Evolutionary conservation across 2,797 vertebrate species (phyloP), one percentile per base, ranked within the genome.

Genomic region (Acrossocheilus fasciatus): DNA sequence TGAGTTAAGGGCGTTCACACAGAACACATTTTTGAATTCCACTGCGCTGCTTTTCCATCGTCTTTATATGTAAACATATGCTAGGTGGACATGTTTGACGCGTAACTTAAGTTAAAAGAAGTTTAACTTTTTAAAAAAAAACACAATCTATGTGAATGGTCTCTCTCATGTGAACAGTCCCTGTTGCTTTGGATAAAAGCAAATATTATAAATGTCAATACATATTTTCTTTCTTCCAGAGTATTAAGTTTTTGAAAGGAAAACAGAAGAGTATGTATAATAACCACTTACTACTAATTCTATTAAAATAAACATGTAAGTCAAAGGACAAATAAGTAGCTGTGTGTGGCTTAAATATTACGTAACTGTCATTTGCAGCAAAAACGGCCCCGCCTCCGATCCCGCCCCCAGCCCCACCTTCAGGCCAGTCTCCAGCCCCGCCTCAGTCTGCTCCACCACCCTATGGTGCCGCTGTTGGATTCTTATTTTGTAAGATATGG

Each of bases 231-330:
- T 26, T 87, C 43, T 26, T 85, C 18, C 83, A 96, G 96, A 95
- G 95, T 87, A 86, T 96, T 64, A 94, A 88, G 91, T 92, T 96
- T 88, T 94, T 95, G 70, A 93, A 87, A 90, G 70, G 90, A 68
- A 95, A 90, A 86, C 88, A 69, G 43, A 95, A 91, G 91, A 0
- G 96, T 96, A 90, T 94, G 96, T 94, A 74, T 74, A 47, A n/a
- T 41, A 34, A n/a, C 17, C 50, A 36, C 8, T 57, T 36, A 15
- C 34, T 45, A 10, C 12, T 59, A 82, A 23, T 26, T 45, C 2
- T n/a, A n/a, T 30, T 54, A 9, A 41, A 75, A 64, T 57, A 70
- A 10, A 72, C 34, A 59, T 54, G 50, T 20, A 12, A 66, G 9
- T 41, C 9, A 57, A 43, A 45, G 30, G 59, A 70, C 18, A 14